Evolutionary conservation across 92 coral and sea anemone species (phyloP).

Genomic region (Epizoanthus stellaris): DNA sequence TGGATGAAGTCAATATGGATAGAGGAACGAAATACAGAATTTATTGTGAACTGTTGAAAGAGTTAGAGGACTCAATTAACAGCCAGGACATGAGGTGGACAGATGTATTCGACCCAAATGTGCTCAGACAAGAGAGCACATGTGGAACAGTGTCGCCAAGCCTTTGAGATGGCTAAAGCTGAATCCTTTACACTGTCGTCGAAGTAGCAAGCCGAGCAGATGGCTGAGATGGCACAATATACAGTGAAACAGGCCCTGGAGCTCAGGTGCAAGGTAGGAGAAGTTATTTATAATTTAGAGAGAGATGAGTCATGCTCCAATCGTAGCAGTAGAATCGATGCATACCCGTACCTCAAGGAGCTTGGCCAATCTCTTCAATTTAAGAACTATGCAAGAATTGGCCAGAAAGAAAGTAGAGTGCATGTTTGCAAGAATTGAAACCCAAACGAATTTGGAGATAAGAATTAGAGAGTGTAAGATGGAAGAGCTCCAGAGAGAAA

Average conservation of each 20-base stretch:
- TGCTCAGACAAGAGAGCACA: constrained; percentile 31
- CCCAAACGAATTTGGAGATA: constrained; percentile 51
- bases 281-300: constrained; percentile 51
- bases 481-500: constrained; percentile 46
- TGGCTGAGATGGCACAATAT: constrained; percentile 8
- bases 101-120: constrained; percentile 24
- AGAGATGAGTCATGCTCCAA: constrained; percentile 34
- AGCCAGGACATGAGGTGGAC: constrained; percentile 43
- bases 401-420: constrained; percentile 54
- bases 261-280: constrained; percentile 39
- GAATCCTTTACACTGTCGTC: constrained; percentile 6
- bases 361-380: too few species aligned
- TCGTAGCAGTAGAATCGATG: background rate
- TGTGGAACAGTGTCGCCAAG: constrained; percentile 30
- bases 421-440: constrained; percentile 45
- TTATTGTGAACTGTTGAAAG: background rate
- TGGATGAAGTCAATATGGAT: background rate
- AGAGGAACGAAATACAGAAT: background rate
- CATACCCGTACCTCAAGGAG: too few species aligned
- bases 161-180: constrained; percentile 11
- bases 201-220: background rate
- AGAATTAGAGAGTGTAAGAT: constrained; percentile 44
- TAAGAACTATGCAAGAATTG: too few species aligned
- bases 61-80: constrained; percentile 28
- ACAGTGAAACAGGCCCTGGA: constrained; percentile 51